A percentile compares a stretch with the other conserved stretches of the same genome.
Conservation (phyloP, 2,113 vertebrate species). For the Oreotrochilus melanogaster region DNA sequence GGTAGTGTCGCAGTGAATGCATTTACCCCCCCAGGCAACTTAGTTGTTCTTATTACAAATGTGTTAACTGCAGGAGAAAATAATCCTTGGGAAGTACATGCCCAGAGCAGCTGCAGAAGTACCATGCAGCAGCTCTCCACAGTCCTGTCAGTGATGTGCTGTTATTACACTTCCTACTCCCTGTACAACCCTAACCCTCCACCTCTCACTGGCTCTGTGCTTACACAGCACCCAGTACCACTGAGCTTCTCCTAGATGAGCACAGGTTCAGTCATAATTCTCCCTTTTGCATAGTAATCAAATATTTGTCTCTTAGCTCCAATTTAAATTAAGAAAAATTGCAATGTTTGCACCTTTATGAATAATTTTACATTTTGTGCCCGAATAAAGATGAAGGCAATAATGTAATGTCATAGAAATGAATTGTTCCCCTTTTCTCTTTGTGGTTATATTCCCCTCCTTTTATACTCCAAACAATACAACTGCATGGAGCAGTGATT, state of each 20-base stretch:
- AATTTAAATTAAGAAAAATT: background rate
- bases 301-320: background rate
- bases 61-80: slow-evolving; percentile 4
- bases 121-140: background rate
- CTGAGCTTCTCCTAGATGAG: background rate
- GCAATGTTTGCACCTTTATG: background rate
- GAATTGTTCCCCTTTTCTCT: background rate
- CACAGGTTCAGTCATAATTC: background rate
- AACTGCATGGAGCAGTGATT: background rate
- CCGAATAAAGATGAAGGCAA: background rate
- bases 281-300: background rate
- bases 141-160: background rate
- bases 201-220: background rate
- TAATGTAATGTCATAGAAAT: background rate
- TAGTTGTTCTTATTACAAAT: background rate
- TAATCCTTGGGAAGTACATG: background rate
- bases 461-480: background rate
- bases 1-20: background rate
- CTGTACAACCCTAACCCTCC: background rate
- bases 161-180: background rate
- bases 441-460: background rate
- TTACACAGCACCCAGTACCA: background rate
- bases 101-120: background rate
- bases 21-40: background rate
- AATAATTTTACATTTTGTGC: background rate